phyloP scores from a whole-genome alignment of 2,888 invertebrate species.

The Microplitis deprimator region DNA sequence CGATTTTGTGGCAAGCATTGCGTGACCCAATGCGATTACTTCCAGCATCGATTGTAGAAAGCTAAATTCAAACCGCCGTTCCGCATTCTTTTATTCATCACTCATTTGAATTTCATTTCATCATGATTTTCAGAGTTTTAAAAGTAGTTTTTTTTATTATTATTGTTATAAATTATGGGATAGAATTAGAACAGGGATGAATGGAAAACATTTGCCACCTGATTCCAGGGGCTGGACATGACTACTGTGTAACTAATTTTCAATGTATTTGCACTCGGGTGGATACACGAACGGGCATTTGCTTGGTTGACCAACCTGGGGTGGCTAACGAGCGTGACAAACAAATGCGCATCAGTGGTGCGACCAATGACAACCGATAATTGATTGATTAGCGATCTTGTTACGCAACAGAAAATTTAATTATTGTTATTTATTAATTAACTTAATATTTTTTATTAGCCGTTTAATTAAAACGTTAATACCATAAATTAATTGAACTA shows the following conservation, averaged over 20 bases:
- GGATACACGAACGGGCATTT: conserved; percentile 51
- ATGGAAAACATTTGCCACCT: conserved; percentile 31
- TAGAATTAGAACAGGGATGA: not conserved
- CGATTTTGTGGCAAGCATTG: conserved; percentile 49
- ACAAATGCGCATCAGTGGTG: conserved; percentile 62
- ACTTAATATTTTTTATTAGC: too few species aligned
- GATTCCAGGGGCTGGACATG: conserved; percentile 15
- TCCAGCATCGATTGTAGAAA: conserved; percentile 38
- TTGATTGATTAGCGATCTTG: conserved; percentile 62
- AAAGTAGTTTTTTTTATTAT: too few species aligned
- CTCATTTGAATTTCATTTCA: conserved; percentile 32
- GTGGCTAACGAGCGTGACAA: conserved; percentile 63
- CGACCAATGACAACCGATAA: conserved; percentile 58
- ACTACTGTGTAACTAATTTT: conserved; percentile 44
- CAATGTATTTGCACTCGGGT: conserved; percentile 49
- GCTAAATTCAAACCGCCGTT: conserved; percentile 20
- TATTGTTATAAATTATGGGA: too few species aligned
- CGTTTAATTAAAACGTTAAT: too few species aligned
- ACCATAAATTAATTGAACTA: too few species aligned
- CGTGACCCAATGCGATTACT: conserved; percentile 53
- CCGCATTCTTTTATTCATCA: conserved; percentile 26
- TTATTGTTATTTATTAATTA: not conserved
- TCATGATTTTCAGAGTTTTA: not conserved
- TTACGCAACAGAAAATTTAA: conserved; percentile 12
- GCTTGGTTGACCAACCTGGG: conserved; percentile 57